Evolutionary conservation across 2,888 invertebrate species (phyloP), one percentile per base, ranked within the genome.

Genomic region (Timandra comae): DNA sequence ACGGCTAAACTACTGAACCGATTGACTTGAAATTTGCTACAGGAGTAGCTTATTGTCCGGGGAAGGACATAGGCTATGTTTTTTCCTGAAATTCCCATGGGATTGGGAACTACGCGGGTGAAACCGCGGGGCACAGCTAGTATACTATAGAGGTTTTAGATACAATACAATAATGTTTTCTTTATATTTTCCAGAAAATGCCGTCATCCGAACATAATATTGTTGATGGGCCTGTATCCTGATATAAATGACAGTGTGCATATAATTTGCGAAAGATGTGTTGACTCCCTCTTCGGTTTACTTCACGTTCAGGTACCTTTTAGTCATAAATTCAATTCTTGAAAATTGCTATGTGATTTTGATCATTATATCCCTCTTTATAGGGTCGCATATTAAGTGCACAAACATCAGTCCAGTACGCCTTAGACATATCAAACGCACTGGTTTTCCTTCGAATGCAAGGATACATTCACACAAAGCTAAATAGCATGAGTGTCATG

Each of bases 171-270:
- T n/a, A n/a, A n/a, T n/a, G n/a, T n/a, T n/a, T n/a, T n/a, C n/a
- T n/a, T n/a, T n/a, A n/a, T n/a, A n/a, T 12, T 23, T 60, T 67
- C 3, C 62, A 87, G 87, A 57, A 82, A 86, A 64, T 82, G 78
- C 56, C 84, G 85, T 40, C 87, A 87, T 45, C 84, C 86, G 3
- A 85, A 86, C 47, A 80, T 87, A 41, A 73, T 86, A 36, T 72
- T 86, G 25, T 54, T 87, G 26, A 87, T 87, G 87, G 87, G 86
- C 5, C 51, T 87, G 2, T 81, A 73, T 45, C 75, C 78, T 3
- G 82, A 86, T 39, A 55, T 68, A 1, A 64, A 72, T 29, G 62
- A 66, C 35, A 68, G 77, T 34, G 63, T 82, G 10, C 72, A 86
- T 28, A 62, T 86, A 1, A 77, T 87, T 11, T 81, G 87, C 49